Conservation (phyloP, 2,113 vertebrate species). For the Calcarius ornatus region DNA sequence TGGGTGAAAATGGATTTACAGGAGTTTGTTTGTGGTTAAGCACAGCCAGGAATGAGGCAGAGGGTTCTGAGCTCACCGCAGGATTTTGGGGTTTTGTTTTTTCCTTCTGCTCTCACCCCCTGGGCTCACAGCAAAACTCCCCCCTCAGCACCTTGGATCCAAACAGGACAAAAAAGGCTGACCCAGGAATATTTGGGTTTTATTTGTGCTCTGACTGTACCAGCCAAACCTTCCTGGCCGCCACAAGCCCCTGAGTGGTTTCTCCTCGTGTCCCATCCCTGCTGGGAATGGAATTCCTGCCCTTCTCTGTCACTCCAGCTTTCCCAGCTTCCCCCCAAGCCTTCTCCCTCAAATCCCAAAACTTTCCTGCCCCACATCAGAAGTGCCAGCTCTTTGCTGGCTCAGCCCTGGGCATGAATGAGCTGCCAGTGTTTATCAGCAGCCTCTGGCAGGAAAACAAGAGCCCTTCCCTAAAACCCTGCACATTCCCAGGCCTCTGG, state of each 20-base stretch:
- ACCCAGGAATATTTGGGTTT: neutral
- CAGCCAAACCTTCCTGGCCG: neutral
- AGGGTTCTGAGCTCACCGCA: neutral
- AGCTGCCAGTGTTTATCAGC: conserved; percentile 1
- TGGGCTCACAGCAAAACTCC: neutral
- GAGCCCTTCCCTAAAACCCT: neutral
- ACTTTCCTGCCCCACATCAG: neutral
- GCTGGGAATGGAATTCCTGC: neutral
- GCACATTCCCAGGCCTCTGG: neutral
- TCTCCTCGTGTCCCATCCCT: neutral
- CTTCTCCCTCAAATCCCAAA: neutral
- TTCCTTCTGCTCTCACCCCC: neutral
- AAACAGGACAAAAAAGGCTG: neutral
- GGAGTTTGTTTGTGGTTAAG: neutral
- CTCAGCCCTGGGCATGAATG: neutral
- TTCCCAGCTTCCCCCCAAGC: neutral
- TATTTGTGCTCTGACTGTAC: neutral
- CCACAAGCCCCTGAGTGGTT: neutral
- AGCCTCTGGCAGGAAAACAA: neutral
- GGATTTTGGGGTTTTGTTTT: neutral
- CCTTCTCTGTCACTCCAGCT: neutral
- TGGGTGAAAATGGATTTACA: neutral
- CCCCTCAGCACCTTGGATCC: neutral
- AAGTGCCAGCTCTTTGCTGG: neutral
- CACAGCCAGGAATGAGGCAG: neutral